Evolutionary conservation across 2,113 vertebrate genomes (phyloP).

Genomic region (Cricetomys ansorgei): DNA sequence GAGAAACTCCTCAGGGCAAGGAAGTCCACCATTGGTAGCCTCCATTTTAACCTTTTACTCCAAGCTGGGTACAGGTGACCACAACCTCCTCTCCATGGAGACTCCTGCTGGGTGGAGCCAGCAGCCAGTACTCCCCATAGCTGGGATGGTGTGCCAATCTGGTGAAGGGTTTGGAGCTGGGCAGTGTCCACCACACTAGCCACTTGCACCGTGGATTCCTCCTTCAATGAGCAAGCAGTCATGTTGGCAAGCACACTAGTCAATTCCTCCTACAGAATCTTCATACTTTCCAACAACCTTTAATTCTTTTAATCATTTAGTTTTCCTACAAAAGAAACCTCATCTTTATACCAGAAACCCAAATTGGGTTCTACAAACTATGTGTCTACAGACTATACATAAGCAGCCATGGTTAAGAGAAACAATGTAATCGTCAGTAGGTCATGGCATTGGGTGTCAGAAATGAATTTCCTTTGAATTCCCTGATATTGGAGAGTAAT

Average conservation of each 20-base stretch:
- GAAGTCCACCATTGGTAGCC: background rate
- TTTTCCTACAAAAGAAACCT: conserved; percentile 77
- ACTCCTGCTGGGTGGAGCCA: background rate
- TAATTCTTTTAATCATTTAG: conserved; percentile 11
- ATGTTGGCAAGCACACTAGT: background rate
- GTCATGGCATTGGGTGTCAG: background rate
- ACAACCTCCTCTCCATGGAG: background rate
- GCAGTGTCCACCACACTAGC: background rate
- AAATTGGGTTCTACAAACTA: conserved; percentile 46
- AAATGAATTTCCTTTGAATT: conserved; percentile 66
- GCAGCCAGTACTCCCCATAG: background rate
- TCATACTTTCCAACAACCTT: conserved; percentile 37
- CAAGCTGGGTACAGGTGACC: background rate
- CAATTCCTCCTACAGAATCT: fast-evolving
- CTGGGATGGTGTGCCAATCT: background rate
- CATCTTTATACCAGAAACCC: conserved; percentile 62
- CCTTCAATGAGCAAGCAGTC: conserved; percentile 49
- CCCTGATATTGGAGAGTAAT: conserved; percentile 53
- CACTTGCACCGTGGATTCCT: background rate
- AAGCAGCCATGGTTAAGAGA: conserved; percentile 50
- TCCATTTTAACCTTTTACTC: background rate
- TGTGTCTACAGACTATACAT: conserved; percentile 12
- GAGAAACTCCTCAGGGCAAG: background rate
- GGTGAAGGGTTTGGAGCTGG: background rate
- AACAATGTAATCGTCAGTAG: background rate